These are phyloP conservation scores for Nesometra sesokonis DNA, from an alignment of 35 echinoderm and acorn worm genomes.

Conservation along the genomic window DNA sequence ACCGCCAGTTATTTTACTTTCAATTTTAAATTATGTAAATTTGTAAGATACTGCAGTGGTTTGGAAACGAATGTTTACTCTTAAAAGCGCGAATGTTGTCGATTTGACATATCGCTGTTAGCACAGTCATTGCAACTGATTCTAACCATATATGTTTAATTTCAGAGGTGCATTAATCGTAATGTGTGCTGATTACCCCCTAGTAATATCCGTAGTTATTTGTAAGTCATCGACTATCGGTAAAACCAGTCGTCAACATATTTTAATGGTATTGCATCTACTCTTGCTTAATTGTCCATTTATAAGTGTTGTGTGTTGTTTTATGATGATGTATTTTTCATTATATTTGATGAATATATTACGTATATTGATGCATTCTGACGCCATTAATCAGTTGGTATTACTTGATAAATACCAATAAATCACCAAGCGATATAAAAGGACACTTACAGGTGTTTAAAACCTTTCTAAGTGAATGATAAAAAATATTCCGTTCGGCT, in stretches of 20 bases:
- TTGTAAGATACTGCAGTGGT: no score
- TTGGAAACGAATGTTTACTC: no score
- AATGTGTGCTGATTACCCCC: neutral
- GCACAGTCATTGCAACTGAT: neutral
- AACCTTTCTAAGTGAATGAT: neutral
- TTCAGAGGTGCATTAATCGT: neutral
- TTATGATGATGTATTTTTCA: conserved; percentile 1
- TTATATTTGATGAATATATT: neutral
- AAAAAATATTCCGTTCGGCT: neutral
- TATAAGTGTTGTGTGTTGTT: neutral
- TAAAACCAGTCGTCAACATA: neutral
- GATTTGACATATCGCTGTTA: no score
- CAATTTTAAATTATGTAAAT: no score
- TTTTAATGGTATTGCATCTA: neutral
- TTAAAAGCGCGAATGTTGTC: no score
- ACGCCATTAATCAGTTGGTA: neutral
- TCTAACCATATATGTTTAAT: neutral
- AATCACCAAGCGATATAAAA: neutral
- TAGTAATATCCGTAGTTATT: neutral
- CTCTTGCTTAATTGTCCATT: neutral
- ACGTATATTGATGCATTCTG: neutral
- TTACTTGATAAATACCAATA: neutral
- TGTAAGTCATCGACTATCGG: neutral
- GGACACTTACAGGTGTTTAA: neutral
- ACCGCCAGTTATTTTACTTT: no score